Evolutionary conservation across 2,888 invertebrate genomes (phyloP).

Genomic region (Nemapogon koenigi): DNA sequence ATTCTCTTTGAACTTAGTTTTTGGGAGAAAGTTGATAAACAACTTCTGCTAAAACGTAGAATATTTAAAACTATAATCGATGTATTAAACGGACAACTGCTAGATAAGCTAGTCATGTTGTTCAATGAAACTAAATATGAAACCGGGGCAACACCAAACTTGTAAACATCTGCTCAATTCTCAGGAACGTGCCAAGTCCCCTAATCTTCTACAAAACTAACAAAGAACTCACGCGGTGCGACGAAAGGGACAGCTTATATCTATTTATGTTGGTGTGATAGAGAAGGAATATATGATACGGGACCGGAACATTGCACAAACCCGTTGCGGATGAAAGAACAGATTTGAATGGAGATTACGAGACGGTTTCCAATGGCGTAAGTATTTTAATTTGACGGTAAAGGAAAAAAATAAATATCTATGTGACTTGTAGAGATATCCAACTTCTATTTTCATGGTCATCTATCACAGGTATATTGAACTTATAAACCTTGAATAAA

Average conservation of each 20-base stretch:
- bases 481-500: no score
- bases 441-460: no score
- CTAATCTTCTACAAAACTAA: slow-evolving; percentile 46
- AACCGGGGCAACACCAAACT: no score
- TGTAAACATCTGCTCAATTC: slow-evolving; percentile 58
- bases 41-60: no score
- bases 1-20: no score
- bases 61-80: no score
- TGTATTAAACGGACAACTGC: no score
- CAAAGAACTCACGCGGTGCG: slow-evolving; percentile 43
- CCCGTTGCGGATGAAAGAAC: slow-evolving; percentile 8
- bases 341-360: slow-evolving; percentile 8
- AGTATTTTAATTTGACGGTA: not conserved
- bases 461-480: no score
- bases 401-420: not conserved
- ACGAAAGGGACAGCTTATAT: slow-evolving; percentile 26
- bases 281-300: slow-evolving; percentile 20
- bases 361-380: slow-evolving; percentile 1
- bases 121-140: no score
- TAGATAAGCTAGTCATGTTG: no score
- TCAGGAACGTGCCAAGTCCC: slow-evolving; percentile 58
- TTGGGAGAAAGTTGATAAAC: no score
- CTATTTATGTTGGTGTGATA: slow-evolving; percentile 20
- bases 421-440: no score
- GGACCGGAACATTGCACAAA: slow-evolving; percentile 30